Evolutionary conservation across 2,888 invertebrate species (phyloP), one percentile per base, ranked within the genome.

Genomic region (Empis stercorea): DNA sequence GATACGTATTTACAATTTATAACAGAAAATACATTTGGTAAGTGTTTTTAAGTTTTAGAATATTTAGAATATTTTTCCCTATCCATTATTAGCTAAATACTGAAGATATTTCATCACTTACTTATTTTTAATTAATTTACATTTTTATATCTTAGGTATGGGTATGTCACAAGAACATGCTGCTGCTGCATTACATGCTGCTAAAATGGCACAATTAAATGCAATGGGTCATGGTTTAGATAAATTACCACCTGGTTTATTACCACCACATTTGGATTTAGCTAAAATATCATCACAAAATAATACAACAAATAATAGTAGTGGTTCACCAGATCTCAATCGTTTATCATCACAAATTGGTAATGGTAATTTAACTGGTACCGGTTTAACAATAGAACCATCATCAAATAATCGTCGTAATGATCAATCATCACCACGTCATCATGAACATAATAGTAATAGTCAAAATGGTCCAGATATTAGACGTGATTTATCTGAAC

Each of bases 1-100:
- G 89, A 91, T 66, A 89, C 89, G 13, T 91, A 91, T 64, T 75
- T 91, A 51, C 89, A 91, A 65, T 82, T 87, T 60, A 87, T 91
- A 59, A 85, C 87, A 3, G 88, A 89, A 64, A 88, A 85, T 61
- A 81, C 84, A 44, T 79, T 81, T 51, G 78, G 83, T 71, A 63
- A 74, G 71, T 60, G n/a, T n/a, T n/a, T 39, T 17, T 17, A 17
- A 10, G 4, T 39, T 20, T 39, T 20, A 20, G 10, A 17, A 10
- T 57, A 27, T n/a, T n/a, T n/a, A n/a, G n/a, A n/a, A n/a, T n/a
- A n/a, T n/a, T n/a, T n/a, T n/a, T n/a, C n/a, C n/a, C n/a, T n/a
- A n/a, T n/a, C n/a, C n/a, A n/a, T n/a, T n/a, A n/a, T n/a, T n/a
- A n/a, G n/a, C n/a, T n/a, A n/a, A n/a, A n/a, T n/a, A n/a, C n/a